These are phyloP conservation scores for Syrmaticus mikado DNA, from an alignment of 2,113 vertebrate genomes.

Conservation along the genomic window DNA sequence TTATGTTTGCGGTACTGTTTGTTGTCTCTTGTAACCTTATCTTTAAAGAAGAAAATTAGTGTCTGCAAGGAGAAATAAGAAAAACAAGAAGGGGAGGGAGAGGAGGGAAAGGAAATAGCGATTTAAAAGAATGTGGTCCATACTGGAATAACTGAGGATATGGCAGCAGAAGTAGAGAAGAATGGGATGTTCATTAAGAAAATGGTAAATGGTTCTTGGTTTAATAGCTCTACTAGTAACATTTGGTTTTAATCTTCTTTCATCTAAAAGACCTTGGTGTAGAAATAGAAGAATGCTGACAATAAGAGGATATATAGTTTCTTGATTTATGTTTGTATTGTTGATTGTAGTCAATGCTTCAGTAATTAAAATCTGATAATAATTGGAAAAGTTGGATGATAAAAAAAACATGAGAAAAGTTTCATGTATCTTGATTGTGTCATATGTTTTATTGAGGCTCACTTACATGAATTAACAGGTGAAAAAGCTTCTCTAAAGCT, in stretches of 20 bases:
- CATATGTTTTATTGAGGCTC: not conserved
- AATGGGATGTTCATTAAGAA: not conserved
- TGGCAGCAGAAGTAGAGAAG: not conserved
- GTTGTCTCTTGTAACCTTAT: not conserved
- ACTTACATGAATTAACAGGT: not conserved
- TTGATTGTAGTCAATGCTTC: not conserved
- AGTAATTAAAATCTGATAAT: not conserved
- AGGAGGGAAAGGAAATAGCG: not conserved
- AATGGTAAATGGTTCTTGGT: not conserved
- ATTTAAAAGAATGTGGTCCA: not conserved
- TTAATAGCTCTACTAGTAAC: not conserved
- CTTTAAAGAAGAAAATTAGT: constrained; percentile 8
- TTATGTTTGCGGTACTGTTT: not conserved
- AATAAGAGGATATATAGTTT: not conserved
- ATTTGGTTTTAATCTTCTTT: not conserved
- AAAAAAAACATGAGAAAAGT: not conserved
- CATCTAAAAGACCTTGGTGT: not conserved
- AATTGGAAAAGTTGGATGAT: not conserved
- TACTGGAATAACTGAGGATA: not conserved
- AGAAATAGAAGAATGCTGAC: not conserved
- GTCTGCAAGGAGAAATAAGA: not conserved
- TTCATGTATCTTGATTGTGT: not conserved
- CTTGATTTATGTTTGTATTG: not conserved
- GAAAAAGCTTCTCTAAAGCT: not conserved
- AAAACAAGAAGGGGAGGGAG: not conserved